Evolutionary conservation across 2,888 invertebrate species (phyloP).

Genomic region (Artemia sinica): DNA sequence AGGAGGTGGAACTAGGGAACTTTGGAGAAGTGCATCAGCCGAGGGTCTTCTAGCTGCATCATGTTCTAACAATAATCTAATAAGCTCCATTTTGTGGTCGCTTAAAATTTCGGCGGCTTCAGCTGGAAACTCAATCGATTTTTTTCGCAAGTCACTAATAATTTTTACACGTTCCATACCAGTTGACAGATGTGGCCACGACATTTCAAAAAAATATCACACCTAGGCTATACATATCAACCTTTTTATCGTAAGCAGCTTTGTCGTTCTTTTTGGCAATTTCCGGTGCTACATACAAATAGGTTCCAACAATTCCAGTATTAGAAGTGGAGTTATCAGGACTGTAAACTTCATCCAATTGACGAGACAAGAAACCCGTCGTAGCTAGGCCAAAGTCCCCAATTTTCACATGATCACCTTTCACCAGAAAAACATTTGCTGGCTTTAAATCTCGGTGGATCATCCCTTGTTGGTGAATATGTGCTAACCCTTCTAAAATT

Average conservation of each 20-base stretch:
- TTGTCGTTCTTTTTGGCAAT: constrained; percentile 37
- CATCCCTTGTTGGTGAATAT: constrained; percentile 77
- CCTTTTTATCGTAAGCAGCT: constrained; percentile 30
- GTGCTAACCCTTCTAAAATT: constrained; percentile 72
- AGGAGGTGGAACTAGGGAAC: constrained; percentile 65
- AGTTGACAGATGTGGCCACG: constrained; percentile 60
- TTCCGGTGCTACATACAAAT: constrained; percentile 88
- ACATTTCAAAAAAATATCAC: constrained; percentile 95
- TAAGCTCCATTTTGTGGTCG: constrained; percentile 31
- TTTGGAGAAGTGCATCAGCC: constrained; percentile 61
- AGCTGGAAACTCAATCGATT: constrained; percentile 52
- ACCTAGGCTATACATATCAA: constrained; percentile 66
- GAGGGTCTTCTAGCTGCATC: constrained; percentile 66
- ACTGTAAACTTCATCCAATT: constrained; percentile 8
- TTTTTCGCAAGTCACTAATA: constrained; percentile 49
- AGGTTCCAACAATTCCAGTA: constrained; percentile 79
- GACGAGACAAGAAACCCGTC: constrained; percentile 42
- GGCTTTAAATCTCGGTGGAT: constrained; percentile 54
- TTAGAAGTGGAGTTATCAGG: constrained; percentile 17
- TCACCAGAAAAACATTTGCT: constrained; percentile 86
- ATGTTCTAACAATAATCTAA: constrained; percentile 61
- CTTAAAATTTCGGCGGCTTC: constrained; percentile 38
- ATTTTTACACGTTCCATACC: constrained; percentile 74
- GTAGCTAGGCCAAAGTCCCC: constrained; percentile 95
- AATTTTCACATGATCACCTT: constrained; percentile 86